Base-by-base conservation (phyloP, 2,113 vertebrate species). In the Microcebus jonahi region DNA sequence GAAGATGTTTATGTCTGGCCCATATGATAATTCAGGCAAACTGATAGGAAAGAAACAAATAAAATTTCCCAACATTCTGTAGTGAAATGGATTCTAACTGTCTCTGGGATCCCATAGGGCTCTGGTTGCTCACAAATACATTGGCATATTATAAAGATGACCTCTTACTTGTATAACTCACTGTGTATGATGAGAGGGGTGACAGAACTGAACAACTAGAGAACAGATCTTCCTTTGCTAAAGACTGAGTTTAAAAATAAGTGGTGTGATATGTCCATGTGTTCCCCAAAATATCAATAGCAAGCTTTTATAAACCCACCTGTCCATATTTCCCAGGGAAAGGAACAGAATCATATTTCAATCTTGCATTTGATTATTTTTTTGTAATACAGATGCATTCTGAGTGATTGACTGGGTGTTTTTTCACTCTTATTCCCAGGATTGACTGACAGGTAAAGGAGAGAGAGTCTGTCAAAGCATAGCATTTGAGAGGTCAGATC, bases 371-470 rank as follows among this genome's bases (percentile, higher is more conserved):
- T 94, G 34, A 96, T 88, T 89, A 94, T 88, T 70, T n/a, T 84
- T 85, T 82, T 95, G 61, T 83, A 97, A 96, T 93, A 96, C 29
- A 91, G 93, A 89, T 95, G 63, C n/a, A 94, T 61, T 48, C 42
- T 61, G 82, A 88, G 68, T 93, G 92, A 95, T 95, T 97, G 93
- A 92, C 73, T 92, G 71, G 55, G 75, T 95, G 55, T 87, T 96
- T 94, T 86, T 83, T 81, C 61, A 55, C 50, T 94, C 68, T 91
- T 95, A 89, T 97, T 95, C 82, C 70, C 65, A 82, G 36, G 50
- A 88, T 81, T 59, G 50, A 61, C 93, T 97, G 95, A 91, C 65
- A 97, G 94, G 63, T 93, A 79, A 95, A 95, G 68, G 67, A 96
- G 57, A 97, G 55, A 53, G 68, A 91, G 25, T 88, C 91, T 96